Evolutionary conservation across 2,888 invertebrate genomes (phyloP).

Genomic region (Andrena haemorrhoa): DNA sequence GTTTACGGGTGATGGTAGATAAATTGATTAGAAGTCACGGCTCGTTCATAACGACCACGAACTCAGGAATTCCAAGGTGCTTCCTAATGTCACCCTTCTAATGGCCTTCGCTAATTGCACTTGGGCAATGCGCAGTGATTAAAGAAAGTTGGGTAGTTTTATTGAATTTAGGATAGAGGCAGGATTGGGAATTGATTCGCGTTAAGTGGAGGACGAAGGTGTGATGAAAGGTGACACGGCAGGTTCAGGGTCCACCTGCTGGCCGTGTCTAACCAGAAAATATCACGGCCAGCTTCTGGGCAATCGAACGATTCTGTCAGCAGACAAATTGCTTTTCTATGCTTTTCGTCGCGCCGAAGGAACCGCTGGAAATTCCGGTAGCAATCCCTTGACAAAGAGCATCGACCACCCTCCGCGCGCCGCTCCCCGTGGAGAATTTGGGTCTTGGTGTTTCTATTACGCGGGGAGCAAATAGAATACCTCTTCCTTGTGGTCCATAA

Average conservation of each 20-base stretch:
- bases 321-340: slow-evolving; percentile 53
- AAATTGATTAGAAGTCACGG: slow-evolving; percentile 8
- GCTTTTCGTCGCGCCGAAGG: slow-evolving; percentile 18
- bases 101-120: slow-evolving; percentile 29
- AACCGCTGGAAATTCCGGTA: slow-evolving; percentile 36
- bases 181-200: not conserved
- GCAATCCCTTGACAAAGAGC: slow-evolving; percentile 25
- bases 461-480: too few species aligned
- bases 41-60: not conserved
- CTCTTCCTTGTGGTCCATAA: too few species aligned
- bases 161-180: not conserved
- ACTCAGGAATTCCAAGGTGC: not conserved
- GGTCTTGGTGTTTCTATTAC: not conserved
- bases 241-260: slow-evolving; percentile 15
- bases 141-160: not conserved
- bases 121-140: not conserved
- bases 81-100: slow-evolving; percentile 17
- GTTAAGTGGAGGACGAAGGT: not conserved
- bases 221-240: slow-evolving; percentile 41
- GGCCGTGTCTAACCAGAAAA: slow-evolving; percentile 40
- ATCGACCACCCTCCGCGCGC: slow-evolving; percentile 30
- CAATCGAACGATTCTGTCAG: slow-evolving; percentile 54
- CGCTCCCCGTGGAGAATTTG: not conserved
- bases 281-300: slow-evolving; percentile 21
- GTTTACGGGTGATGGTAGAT: too few species aligned